These are phyloP conservation scores for Lycorma delicatula DNA, from an alignment of 1,140 invertebrate genomes.

Conservation along the genomic window DNA sequence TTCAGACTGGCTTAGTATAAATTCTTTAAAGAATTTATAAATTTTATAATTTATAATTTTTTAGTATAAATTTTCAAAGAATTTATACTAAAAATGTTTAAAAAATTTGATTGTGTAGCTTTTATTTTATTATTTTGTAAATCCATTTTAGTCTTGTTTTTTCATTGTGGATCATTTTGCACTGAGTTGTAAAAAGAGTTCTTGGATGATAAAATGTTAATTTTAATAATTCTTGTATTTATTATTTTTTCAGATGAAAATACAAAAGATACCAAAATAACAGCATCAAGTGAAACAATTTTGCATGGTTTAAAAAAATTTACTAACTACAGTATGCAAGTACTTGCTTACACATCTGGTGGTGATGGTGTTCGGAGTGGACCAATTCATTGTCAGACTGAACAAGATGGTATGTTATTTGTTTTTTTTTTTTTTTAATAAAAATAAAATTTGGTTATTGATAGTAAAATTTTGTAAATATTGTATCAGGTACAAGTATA, in stretches of 20 bases:
- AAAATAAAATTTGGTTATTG: no score
- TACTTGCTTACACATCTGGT: constrained; percentile 86
- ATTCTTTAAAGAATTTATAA: no score
- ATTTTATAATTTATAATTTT: no score
- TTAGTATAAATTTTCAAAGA: no score
- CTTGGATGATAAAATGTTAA: neutral
- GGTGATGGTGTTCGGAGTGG: constrained; percentile 89
- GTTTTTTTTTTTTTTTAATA: no score
- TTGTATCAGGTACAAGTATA: no score
- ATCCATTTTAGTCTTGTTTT: neutral
- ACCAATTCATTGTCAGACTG: constrained; percentile 88
- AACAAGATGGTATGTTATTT: constrained; percentile 77
- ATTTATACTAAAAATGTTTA: no score
- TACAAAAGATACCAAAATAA: constrained; percentile 83
- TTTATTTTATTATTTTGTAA: no score
- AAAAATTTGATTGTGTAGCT: no score
- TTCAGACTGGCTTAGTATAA: no score
- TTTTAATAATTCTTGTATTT: constrained; percentile 7
- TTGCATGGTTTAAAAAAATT: constrained; percentile 87
- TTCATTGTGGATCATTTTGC: neutral
- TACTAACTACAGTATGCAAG: constrained; percentile 96
- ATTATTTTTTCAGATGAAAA: constrained; percentile 63
- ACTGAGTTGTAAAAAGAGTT: no score
- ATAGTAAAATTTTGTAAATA: no score
- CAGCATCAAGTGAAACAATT: constrained; percentile 84